phyloP scores from a whole-genome alignment of 1,140 invertebrate species.

The Chelonus insularis region DNA sequence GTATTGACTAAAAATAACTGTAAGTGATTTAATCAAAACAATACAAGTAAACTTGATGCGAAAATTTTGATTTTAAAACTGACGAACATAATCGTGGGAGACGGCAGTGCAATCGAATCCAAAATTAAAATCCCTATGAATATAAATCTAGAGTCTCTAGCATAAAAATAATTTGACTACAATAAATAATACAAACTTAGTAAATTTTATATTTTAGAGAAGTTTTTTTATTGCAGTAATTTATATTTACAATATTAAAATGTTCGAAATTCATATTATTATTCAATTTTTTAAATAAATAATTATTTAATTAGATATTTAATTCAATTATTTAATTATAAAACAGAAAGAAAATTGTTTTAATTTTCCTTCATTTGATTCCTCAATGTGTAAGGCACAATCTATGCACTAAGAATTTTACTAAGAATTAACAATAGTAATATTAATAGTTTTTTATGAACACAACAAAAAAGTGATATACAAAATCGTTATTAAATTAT shows the following conservation, averaged over 20 bases:
- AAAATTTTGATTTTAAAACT: conserved; percentile 37
- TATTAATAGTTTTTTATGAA: too few species aligned
- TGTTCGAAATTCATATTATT: conserved; percentile 30
- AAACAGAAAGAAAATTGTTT: conserved; percentile 12
- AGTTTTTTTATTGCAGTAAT: conserved; percentile 40
- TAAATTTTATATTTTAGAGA: too few species aligned
- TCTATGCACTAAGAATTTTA: conserved; percentile 36
- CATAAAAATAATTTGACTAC: background rate
- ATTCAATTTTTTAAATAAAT: background rate
- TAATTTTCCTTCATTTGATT: conserved; percentile 19
- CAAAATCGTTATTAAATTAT: conserved; percentile 42
- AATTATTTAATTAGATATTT: background rate
- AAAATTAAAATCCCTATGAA: conserved; percentile 3
- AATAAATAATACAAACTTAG: background rate
- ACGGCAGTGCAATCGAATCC: background rate
- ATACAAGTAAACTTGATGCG: conserved; percentile 8
- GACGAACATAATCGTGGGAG: background rate
- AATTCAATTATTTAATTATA: conserved; percentile 9
- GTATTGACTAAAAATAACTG: conserved; percentile 7
- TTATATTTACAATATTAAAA: conserved; percentile 44
- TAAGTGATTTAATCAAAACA: background rate
- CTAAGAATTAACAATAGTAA: conserved; percentile 39
- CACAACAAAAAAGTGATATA: conserved; percentile 41
- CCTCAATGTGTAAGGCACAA: conserved; percentile 34
- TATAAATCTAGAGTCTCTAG: background rate